Base-by-base conservation (phyloP, 92 coral and sea anemone species). In the Epizoanthus illoricatus region DNA sequence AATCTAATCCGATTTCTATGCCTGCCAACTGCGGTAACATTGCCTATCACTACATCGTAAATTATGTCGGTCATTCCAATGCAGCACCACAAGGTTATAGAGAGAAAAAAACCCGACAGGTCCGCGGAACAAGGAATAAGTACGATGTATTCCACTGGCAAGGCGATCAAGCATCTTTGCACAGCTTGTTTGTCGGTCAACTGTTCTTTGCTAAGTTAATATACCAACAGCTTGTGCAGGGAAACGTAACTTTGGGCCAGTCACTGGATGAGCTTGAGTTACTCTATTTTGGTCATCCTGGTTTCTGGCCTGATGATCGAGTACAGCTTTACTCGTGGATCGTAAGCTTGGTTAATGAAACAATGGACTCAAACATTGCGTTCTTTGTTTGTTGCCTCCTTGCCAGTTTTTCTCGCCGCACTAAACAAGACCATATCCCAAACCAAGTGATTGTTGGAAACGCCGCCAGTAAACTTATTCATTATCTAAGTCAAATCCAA, bases 91-190 rank as follows among this genome's bases (percentile, higher is more conserved):
- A 12, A 18, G 4, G 83, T 40, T 2, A 2, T 58, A n/a, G 74
- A 76, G 59, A 63, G 0, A 70, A n/a, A 13, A 0, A 3, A 0
- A 6, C 0, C 19, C 80, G 74, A 33, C 18, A 10, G 0, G 40
- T 88, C 0, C 55, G 52, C 10, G 5, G n/a, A 17, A 68, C 89
- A 0, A 69, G 4, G 3, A 75, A 89, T 28, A 94, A 92, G 65
- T 90, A 80, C 83, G 97, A 90, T 81, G 84, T 88, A 33, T 90
- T 92, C 69, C 86, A 69, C 75, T 8, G 36, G 2, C 84, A 86
- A 0, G 9, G 5, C 23, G 80, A 81, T 6, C 56, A 52, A 52
- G 56, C 15, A 5, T 0, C n/a, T 12, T 42, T 21, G 39, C 73
- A 83, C 54, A 74, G 45, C 5, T 63, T 92, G 36, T 81, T 89